phyloP scores from a whole-genome alignment of 30 jellyfish, hydroid and myxozoan species.

The Haliclystus octoradiatus region DNA sequence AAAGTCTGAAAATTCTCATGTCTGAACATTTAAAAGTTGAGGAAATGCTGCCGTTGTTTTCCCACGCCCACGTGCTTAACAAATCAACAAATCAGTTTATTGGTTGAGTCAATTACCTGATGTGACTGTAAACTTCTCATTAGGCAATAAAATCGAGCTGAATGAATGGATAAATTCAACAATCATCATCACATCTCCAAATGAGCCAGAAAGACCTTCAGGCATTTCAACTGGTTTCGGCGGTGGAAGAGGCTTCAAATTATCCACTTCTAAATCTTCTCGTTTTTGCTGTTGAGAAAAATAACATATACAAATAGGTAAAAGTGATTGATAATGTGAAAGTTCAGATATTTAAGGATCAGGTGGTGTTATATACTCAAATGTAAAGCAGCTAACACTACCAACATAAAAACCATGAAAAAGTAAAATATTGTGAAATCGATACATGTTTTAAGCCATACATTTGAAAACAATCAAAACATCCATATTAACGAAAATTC shows the following conservation, averaged over 20 bases:
- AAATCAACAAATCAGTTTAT: background rate
- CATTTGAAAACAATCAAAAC: too few species aligned
- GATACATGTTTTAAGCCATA: too few species aligned
- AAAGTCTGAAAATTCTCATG: too few species aligned
- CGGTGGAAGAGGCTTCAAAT: constrained; percentile 41
- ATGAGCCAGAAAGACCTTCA: constrained; percentile 37
- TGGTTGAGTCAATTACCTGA: constrained; percentile 27
- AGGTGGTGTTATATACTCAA: too few species aligned
- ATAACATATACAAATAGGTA: too few species aligned
- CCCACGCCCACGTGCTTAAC: background rate
- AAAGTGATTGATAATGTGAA: too few species aligned
- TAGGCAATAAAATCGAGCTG: constrained; percentile 47
- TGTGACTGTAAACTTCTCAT: constrained; percentile 39
- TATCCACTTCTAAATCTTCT: constrained; percentile 50
- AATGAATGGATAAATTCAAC: constrained; percentile 44
- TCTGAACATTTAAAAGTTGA: background rate
- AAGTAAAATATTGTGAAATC: too few species aligned
- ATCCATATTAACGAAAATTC: too few species aligned
- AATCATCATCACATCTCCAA: constrained; percentile 68
- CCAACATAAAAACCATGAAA: too few species aligned
- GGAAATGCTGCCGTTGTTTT: background rate
- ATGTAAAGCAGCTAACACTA: too few species aligned
- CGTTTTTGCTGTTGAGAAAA: too few species aligned
- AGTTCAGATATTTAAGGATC: too few species aligned
- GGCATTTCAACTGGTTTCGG: constrained; percentile 45